Evolutionary conservation across 1,140 invertebrate genomes (phyloP).

Genomic region (Drosophila malerkotliana): DNA sequence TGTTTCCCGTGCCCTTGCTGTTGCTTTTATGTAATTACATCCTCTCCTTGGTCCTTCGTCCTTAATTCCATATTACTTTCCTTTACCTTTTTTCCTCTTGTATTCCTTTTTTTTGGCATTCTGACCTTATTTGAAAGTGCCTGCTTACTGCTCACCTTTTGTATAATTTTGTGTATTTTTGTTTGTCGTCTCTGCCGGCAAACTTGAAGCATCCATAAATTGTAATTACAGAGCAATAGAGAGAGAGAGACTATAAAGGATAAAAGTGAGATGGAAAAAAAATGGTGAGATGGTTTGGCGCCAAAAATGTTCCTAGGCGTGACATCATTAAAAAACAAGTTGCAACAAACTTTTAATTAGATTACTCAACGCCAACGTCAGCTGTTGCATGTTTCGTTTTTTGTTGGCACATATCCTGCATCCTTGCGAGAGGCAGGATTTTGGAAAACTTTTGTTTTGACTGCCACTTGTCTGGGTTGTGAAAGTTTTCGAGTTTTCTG

Average conservation of each 20-base stretch:
- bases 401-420: slow-evolving; percentile 4
- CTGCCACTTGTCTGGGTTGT: slow-evolving; percentile 31
- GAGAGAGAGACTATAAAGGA: background rate
- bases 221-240: slow-evolving; percentile 70
- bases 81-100: slow-evolving; percentile 1
- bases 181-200: slow-evolving; percentile 35
- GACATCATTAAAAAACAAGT: slow-evolving; percentile 62
- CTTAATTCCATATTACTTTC: background rate
- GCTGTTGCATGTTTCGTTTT: slow-evolving; percentile 64
- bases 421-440: background rate
- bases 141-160: slow-evolving; percentile 44
- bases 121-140: slow-evolving; percentile 32
- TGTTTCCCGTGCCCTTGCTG: slow-evolving; percentile 15
- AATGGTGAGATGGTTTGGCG: slow-evolving; percentile 44
- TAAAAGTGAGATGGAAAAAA: background rate
- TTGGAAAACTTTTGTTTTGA: slow-evolving; percentile 33
- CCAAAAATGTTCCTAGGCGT: slow-evolving; percentile 55
- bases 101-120: slow-evolving; percentile 24
- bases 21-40: slow-evolving; percentile 75
- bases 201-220: slow-evolving; percentile 74
- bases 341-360: slow-evolving; percentile 77
- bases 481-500: slow-evolving; percentile 14
- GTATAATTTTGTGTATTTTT: slow-evolving; percentile 18
- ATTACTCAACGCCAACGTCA: slow-evolving; percentile 65
- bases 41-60: slow-evolving; percentile 15